phyloP scores from a whole-genome alignment of 2,797 vertebrate genomes.

The Lutra lutra region DNA sequence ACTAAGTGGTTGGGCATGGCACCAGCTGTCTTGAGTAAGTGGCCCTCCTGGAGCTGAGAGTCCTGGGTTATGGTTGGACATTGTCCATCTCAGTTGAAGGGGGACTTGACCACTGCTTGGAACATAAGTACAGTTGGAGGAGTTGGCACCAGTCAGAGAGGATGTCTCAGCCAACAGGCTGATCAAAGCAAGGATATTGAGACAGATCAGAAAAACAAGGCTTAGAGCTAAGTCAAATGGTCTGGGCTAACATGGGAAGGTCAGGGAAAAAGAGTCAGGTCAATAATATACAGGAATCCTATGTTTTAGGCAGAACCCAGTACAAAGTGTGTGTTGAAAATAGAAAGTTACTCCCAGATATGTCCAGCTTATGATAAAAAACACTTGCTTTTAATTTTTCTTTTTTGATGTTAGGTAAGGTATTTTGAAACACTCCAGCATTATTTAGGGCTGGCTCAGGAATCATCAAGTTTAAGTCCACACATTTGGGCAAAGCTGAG shows the following conservation, averaged over 20 bases:
- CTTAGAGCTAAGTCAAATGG: not conserved
- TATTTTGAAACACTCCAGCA: not conserved
- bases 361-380: not conserved
- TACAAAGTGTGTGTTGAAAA: not conserved
- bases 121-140: not conserved
- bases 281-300: not conserved
- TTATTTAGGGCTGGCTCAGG: conserved; percentile 37
- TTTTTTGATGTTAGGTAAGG: not conserved
- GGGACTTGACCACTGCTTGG: not conserved
- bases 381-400: conserved; percentile 22
- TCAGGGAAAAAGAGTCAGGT: not conserved
- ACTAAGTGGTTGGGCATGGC: not conserved
- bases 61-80: not conserved
- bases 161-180: not conserved
- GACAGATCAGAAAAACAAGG: conserved; percentile 32
- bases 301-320: not conserved
- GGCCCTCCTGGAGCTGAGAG: not conserved
- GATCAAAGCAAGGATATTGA: not conserved
- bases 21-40: not conserved
- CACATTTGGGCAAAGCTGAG: not conserved
- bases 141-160: not conserved
- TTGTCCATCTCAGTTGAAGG: not conserved
- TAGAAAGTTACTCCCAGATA: not conserved
- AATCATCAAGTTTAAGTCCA: not conserved
- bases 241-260: not conserved